Evolutionary conservation across 2,113 vertebrate genomes (phyloP), one percentile per base, ranked within the genome.

Genomic region (Chlorocebus sabaeus): DNA sequence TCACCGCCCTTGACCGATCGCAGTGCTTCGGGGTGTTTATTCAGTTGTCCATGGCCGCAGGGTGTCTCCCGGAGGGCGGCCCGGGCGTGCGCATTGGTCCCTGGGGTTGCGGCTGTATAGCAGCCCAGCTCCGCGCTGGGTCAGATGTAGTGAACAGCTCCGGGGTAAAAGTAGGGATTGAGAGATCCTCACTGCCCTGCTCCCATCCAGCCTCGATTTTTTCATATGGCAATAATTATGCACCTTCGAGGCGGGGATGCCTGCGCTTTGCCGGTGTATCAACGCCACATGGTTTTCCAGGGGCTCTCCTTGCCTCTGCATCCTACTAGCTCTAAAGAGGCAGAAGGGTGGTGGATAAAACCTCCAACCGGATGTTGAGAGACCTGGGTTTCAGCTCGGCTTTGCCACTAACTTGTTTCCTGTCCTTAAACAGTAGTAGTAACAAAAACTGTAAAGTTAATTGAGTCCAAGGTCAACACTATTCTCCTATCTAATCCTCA

Each of bases 1-100:
- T 88, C 96, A 64, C 87, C 67, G 84, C n/a, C 90, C 96, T 90
- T 98, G 98, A 98, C 98, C 96, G 98, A 98, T 98, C 92, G 81
- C 98, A 94, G 95, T 59, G 89, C 95, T 88, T 40, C 11, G 76
- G 86, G 27, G 94, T 98, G 98, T 98, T 98, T 98, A 98, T 98
- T 98, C 98, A 98, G 98, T 98, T 98, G 98, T 93, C 78, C 88
- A 85, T 90, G 73, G 97, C 98, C 92, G 75, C 90, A 61, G 97
- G 98, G 98, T 97, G 98, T 98, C 97, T 86, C 95, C 97, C 85
- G 50, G 96, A 97, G 98, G 87, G 14, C 94, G 30, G 96, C 88
- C 94, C 59, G 20, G 95, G 93, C 78, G 82, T 23, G 75, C 94
- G 96, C 93, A 50, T 93, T 32, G 76, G 86, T 97, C 98, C 97